Conservation (phyloP, 2,888 invertebrate genomes). For the Dromius quadrimaculatus region DNA sequence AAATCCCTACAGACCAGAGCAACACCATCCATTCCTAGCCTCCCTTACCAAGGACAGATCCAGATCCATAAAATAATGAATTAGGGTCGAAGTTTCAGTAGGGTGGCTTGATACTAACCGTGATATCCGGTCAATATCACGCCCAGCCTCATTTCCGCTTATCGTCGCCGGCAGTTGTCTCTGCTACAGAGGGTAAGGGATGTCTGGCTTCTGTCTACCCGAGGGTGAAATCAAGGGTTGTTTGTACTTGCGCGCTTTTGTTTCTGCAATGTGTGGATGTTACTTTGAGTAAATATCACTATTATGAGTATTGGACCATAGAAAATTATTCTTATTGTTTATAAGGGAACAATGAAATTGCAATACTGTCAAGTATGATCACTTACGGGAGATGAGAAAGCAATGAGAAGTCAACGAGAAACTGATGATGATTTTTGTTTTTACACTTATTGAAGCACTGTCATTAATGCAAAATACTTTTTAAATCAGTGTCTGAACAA, state of each 20-base stretch:
- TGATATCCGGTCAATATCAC: conserved; percentile 58
- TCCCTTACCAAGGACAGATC: not conserved
- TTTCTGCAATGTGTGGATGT: conserved; percentile 18
- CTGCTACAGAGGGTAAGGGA: not conserved
- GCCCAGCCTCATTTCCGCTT: conserved; percentile 54
- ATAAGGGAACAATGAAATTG: too few species aligned
- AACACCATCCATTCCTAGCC: not conserved
- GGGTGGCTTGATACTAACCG: conserved; percentile 46
- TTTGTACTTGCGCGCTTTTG: conserved; percentile 10
- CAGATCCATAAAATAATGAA: conserved; percentile 44
- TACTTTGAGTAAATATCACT: conserved; percentile 5
- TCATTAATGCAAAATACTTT: not conserved
- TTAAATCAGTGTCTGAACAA: conserved; percentile 22
- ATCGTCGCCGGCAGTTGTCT: conserved; percentile 49
- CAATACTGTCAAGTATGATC: too few species aligned
- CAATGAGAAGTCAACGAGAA: not conserved
- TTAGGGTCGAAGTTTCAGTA: conserved; percentile 14
- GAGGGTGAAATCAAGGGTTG: conserved; percentile 23
- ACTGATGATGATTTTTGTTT: not conserved
- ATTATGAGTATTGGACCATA: too few species aligned
- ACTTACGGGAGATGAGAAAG: too few species aligned
- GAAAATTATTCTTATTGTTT: too few species aligned
- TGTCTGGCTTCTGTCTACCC: conserved; percentile 33
- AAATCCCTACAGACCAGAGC: conserved; percentile 9
- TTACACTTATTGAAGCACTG: not conserved